phyloP scores from a whole-genome alignment of 2,888 invertebrate genomes.

The Antheraea yamamai region DNA sequence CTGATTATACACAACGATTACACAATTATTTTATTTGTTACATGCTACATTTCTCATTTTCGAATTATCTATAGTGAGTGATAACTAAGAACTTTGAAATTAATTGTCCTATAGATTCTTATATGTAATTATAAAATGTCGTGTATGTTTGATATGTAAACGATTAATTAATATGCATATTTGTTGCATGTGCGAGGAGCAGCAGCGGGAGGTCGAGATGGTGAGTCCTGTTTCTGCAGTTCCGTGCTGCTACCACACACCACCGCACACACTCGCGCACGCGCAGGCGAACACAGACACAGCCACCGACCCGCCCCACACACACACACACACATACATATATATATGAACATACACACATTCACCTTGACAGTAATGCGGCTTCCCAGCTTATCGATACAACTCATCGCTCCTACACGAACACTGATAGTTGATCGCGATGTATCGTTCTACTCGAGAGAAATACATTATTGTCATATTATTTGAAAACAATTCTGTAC shows the following conservation, averaged over 20 bases:
- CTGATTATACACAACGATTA: no score
- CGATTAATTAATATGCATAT: conserved; percentile 26
- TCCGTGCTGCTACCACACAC: not conserved
- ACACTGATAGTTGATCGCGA: not conserved
- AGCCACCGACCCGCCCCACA: no score
- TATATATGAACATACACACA: not conserved
- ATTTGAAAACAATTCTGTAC: no score
- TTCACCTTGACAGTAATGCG: not conserved
- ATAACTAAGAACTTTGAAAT: no score
- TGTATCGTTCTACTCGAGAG: no score
- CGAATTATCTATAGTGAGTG: not conserved
- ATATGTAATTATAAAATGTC: no score
- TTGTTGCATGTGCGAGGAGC: conserved; percentile 64
- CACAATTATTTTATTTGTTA: not conserved
- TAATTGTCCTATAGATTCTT: no score
- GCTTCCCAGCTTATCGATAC: no score
- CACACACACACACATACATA: not conserved
- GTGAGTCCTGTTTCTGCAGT: conserved; percentile 55
- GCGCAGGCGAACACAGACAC: no score
- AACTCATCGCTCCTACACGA: no score
- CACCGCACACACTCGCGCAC: not conserved
- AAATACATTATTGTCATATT: no score
- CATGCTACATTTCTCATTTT: not conserved
- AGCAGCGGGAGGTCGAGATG: conserved; percentile 64
- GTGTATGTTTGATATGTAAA: no score